phyloP scores from a whole-genome alignment of 2,797 vertebrate species.

The Tenualosa thibaudeaui region DNA sequence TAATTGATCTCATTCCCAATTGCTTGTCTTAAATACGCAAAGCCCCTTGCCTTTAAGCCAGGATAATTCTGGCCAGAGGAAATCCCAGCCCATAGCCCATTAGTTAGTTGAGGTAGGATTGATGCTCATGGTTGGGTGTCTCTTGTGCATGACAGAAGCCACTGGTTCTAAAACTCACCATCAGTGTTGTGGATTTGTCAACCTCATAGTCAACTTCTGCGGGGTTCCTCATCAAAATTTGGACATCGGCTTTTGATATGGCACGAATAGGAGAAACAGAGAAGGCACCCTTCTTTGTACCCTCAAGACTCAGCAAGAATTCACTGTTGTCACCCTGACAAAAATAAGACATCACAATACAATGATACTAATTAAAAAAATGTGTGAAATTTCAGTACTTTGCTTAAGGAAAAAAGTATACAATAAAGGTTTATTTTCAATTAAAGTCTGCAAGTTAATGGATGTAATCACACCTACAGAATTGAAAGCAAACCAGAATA shows the following conservation, averaged over 20 bases:
- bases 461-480: too few species aligned
- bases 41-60: conserved; percentile 26
- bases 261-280: conserved; percentile 69
- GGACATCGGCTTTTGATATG: conserved; percentile 63
- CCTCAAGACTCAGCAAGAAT: conserved; percentile 74
- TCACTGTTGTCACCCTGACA: conserved; percentile 70
- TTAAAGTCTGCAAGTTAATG: too few species aligned
- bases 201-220: conserved; percentile 81
- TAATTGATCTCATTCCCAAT: conserved; percentile 25
- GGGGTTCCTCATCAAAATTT: conserved; percentile 75
- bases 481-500: neutral
- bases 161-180: conserved; percentile 71
- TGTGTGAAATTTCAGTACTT: too few species aligned
- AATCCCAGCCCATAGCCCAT: neutral
- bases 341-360: conserved; percentile 23
- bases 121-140: neutral
- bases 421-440: too few species aligned
- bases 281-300: conserved; percentile 73
- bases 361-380: neutral
- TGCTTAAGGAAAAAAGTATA: too few species aligned
- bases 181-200: conserved; percentile 67
- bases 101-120: neutral
- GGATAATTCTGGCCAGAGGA: conserved; percentile 29
- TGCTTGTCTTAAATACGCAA: conserved; percentile 24
- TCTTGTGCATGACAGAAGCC: neutral